phyloP scores from a whole-genome alignment of 2,797 vertebrate genomes.

The Zenarchopterus dispar region DNA sequence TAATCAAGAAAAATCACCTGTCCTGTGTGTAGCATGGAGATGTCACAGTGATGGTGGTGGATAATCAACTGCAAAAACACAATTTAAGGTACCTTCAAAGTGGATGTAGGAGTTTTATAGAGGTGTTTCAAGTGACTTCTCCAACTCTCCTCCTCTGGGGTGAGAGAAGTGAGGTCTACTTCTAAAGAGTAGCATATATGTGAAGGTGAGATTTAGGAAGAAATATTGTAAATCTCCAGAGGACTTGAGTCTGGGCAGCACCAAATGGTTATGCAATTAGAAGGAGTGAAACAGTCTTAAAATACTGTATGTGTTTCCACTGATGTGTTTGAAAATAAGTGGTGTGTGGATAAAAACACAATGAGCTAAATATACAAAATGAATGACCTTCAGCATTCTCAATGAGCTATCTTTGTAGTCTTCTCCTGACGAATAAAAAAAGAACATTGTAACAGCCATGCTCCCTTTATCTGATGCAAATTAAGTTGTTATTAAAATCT shows the following conservation, averaged over 20 bases:
- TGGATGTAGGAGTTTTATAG: constrained; percentile 1
- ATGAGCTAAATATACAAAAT: constrained; percentile 67
- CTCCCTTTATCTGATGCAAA: constrained; percentile 46
- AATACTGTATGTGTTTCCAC: constrained; percentile 41
- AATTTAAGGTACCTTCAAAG: constrained; percentile 25
- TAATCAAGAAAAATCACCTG: constrained; percentile 23
- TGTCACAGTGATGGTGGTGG: constrained; percentile 1
- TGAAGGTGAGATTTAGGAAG: constrained; percentile 16
- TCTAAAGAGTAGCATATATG: constrained; percentile 56
- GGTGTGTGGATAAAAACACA: constrained; percentile 50
- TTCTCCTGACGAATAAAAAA: constrained; percentile 23
- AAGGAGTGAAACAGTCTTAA: constrained; percentile 41
- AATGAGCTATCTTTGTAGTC: constrained; percentile 48
- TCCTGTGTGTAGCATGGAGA: constrained; percentile 21
- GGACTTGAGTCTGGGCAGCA: constrained; percentile 35
- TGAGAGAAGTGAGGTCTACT: constrained; percentile 26
- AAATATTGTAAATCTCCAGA: constrained; percentile 16
- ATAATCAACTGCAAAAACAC: constrained; percentile 68
- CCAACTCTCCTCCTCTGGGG: constrained; percentile 21
- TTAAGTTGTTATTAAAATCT: constrained; percentile 23
- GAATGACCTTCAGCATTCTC: constrained; percentile 64
- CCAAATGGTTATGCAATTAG: constrained; percentile 66
- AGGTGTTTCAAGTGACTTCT: constrained; percentile 16
- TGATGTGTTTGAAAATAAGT: constrained; percentile 44
- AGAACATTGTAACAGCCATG: constrained; percentile 8